Conservation (phyloP, 2,113 vertebrate species). For the Acrocephalus kingi region DNA sequence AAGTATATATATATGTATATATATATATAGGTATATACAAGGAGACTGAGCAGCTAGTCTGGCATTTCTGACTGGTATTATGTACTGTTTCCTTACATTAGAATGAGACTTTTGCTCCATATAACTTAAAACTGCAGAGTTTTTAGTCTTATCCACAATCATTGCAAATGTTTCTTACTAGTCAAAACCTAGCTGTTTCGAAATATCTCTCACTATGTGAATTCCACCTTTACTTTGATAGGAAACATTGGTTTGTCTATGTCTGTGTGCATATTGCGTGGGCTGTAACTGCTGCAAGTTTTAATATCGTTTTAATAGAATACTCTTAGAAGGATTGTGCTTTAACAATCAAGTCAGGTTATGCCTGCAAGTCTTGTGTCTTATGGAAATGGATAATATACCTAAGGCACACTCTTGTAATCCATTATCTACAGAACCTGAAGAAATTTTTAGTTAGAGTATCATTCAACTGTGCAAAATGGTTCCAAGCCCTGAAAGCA, state of each 20-base stretch:
- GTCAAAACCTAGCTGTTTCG: not conserved
- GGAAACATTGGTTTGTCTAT: not conserved
- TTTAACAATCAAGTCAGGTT: not conserved
- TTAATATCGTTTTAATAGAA: not conserved
- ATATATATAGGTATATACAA: not conserved
- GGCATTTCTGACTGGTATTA: not conserved
- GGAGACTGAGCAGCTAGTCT: not conserved
- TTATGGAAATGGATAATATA: not conserved
- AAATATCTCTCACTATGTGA: not conserved
- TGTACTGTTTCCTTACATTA: not conserved
- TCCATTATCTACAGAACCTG: conserved; percentile 13
- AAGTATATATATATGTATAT: not conserved
- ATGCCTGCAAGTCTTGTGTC: not conserved
- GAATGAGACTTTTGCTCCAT: not conserved
- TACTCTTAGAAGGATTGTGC: not conserved
- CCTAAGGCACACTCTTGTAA: not conserved
- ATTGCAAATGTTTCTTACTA: not conserved
- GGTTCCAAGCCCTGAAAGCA: not conserved
- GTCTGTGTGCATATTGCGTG: not conserved
- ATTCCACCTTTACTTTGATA: not conserved
- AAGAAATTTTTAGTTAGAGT: not conserved
- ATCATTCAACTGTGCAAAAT: conserved; percentile 12
- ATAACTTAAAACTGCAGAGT: not conserved
- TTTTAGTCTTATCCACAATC: not conserved
- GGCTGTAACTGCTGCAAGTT: not conserved